phyloP scores from a whole-genome alignment of 2,797 vertebrate genomes.

The Crenuchus spilurus region DNA sequence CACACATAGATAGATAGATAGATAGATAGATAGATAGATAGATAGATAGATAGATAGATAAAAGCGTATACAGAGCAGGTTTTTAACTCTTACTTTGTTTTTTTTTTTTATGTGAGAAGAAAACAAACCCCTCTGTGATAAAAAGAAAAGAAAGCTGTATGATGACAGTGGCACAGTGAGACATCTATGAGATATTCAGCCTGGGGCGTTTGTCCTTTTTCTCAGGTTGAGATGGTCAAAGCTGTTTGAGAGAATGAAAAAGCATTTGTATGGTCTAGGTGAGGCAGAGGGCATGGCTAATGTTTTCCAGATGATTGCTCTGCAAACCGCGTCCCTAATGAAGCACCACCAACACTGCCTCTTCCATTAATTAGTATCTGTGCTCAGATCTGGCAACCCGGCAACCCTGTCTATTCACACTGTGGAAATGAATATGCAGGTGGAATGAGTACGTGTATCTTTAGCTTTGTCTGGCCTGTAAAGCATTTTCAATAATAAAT shows the following conservation, averaged over 20 bases:
- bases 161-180: neutral
- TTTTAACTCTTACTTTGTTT: too few relatives aligned
- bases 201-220: constrained; percentile 12
- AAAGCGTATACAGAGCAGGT: too few relatives aligned
- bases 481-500: neutral
- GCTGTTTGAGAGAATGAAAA: neutral
- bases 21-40: too few relatives aligned
- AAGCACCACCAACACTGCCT: neutral
- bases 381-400: constrained; percentile 25
- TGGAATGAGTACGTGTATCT: neutral
- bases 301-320: constrained; percentile 12
- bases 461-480: neutral
- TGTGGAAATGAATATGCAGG: neutral
- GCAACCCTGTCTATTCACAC: neutral
- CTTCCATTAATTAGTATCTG: constrained; percentile 6
- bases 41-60: too few relatives aligned
- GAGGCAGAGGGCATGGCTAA: neutral
- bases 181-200: neutral
- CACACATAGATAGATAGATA: neutral
- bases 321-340: constrained; percentile 9
- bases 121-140: neutral
- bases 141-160: neutral
- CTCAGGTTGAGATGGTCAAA: neutral
- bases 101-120: neutral
- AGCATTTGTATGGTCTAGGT: neutral